Evolutionary conservation across 2,888 invertebrate genomes (phyloP).

Genomic region (Acanthoscelides obtectus): DNA sequence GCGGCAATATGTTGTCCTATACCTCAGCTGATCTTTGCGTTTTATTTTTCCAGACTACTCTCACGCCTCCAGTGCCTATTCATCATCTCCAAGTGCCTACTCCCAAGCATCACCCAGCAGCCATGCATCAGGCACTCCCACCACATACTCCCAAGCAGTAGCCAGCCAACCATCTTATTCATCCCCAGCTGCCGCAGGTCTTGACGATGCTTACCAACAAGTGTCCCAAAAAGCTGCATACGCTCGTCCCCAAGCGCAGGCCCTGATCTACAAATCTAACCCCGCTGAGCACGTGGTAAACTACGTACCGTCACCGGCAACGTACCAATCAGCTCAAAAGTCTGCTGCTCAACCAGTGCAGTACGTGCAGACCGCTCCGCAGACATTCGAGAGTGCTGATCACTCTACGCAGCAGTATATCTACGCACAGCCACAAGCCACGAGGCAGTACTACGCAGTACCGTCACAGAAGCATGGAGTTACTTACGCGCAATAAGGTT

Average conservation of each 20-base stretch:
- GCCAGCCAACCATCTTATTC: slow-evolving; percentile 5
- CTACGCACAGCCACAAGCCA: slow-evolving; percentile 17
- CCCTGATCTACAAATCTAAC: slow-evolving; percentile 11
- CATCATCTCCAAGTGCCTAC: slow-evolving; percentile 8
- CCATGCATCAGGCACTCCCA: slow-evolving; percentile 10
- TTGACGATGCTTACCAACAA: slow-evolving; percentile 20
- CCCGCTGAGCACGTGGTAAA: slow-evolving; percentile 9
- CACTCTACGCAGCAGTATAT: slow-evolving; percentile 20
- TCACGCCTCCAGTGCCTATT: background rate
- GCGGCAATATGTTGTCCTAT: too few relatives aligned
- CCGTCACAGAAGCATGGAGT: slow-evolving; percentile 25
- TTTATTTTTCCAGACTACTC: background rate
- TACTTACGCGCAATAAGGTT: slow-evolving; percentile 22
- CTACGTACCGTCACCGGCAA: slow-evolving; percentile 7
- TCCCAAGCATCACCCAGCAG: background rate
- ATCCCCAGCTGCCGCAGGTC: slow-evolving; percentile 10
- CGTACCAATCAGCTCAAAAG: slow-evolving; percentile 13
- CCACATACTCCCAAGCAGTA: slow-evolving; percentile 6
- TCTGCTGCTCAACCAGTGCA: slow-evolving; percentile 12
- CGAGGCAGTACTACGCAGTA: slow-evolving; percentile 24
- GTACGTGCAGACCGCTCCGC: slow-evolving; percentile 4
- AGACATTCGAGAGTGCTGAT: slow-evolving; percentile 14
- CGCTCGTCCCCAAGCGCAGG: slow-evolving; percentile 16
- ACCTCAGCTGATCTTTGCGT: too few relatives aligned
- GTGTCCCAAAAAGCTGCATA: slow-evolving; percentile 18